phyloP scores from a whole-genome alignment of 2,888 invertebrate species.

The Pheosia gnoma region DNA sequence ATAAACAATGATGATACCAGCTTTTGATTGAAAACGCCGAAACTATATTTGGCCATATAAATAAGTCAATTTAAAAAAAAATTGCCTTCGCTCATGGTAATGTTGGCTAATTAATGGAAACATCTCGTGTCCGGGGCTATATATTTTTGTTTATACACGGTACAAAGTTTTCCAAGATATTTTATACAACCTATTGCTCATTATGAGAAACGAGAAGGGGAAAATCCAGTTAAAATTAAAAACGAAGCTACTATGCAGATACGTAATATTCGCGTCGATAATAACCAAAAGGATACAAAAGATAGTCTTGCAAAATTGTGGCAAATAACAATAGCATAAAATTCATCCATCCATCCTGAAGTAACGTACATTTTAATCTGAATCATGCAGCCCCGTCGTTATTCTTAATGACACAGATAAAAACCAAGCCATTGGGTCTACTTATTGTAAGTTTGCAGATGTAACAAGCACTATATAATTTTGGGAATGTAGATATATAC shows the following conservation, averaged over 20 bases:
- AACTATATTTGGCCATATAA: no score
- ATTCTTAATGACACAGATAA: slow-evolving; percentile 69
- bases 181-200: background rate
- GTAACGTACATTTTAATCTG: slow-evolving; percentile 74
- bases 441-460: slow-evolving; percentile 49
- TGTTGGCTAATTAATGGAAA: no score
- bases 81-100: no score
- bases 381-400: slow-evolving; percentile 65
- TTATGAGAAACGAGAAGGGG: background rate
- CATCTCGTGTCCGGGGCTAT: no score
- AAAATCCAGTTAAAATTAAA: background rate
- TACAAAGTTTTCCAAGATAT: no score
- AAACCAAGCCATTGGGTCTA: slow-evolving; percentile 58
- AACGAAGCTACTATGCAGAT: background rate
- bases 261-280: background rate
- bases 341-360: slow-evolving; percentile 37
- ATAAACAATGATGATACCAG: no score
- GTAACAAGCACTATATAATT: slow-evolving; percentile 29
- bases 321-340: slow-evolving; percentile 64
- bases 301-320: slow-evolving; percentile 59
- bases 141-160: no score
- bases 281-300: slow-evolving; percentile 12
- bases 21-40: no score
- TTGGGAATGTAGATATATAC: slow-evolving; percentile 24
- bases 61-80: no score